phyloP scores from a whole-genome alignment of 2,113 vertebrate genomes.

The Benitochromis conjunctus region DNA sequence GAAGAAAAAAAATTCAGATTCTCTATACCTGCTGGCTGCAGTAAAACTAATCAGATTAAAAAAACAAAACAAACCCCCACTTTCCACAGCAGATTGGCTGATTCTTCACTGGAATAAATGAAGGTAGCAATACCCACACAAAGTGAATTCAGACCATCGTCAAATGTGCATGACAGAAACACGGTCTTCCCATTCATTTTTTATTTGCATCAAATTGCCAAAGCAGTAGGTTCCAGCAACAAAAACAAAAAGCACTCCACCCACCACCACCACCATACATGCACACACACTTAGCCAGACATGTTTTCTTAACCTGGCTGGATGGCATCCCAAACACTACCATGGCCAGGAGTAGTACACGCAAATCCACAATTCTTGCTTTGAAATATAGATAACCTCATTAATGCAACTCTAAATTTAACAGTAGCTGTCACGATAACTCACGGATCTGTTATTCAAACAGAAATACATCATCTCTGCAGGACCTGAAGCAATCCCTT shows the following conservation, averaged over 20 bases:
- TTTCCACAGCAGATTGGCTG: not conserved
- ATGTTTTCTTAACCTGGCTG: not conserved
- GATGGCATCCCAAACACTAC: not conserved
- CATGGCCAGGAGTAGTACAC: not conserved
- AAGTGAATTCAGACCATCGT: not conserved
- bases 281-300: not conserved
- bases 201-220: not conserved
- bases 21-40: not conserved
- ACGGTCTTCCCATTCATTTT: not conserved
- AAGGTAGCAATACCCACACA: not conserved
- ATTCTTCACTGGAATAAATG: not conserved
- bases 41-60: not conserved
- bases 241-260: not conserved
- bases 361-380: not conserved
- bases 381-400: not conserved
- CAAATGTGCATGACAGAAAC: not conserved
- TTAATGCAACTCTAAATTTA: not conserved
- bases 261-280: not conserved
- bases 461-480: not conserved
- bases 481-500: not conserved
- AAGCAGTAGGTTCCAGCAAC: not conserved
- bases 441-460: not conserved
- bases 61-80: fast-evolving
- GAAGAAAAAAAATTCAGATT: not conserved
- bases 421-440: not conserved